These are phyloP conservation scores for Aleiodes leptofemur DNA, from an alignment of 2,888 invertebrate genomes.

Conservation along the genomic window DNA sequence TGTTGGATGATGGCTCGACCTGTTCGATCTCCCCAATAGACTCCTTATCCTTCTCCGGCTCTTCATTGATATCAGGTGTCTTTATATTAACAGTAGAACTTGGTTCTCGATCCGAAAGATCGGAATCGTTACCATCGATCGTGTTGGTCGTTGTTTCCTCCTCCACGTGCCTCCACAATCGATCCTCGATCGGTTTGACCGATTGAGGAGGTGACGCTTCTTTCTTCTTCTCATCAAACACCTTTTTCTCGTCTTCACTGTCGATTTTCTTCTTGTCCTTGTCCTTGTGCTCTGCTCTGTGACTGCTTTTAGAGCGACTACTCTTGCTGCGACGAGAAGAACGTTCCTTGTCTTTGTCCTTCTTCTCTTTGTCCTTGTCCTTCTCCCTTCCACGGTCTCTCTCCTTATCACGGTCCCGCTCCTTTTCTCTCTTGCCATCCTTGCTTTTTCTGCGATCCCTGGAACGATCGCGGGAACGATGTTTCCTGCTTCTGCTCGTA, in stretches of 20 bases:
- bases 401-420: conserved; percentile 59
- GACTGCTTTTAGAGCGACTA: conserved; percentile 56
- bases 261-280: conserved; percentile 62
- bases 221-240: conserved; percentile 51
- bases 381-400: conserved; percentile 64
- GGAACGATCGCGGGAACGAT: conserved; percentile 63
- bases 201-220: conserved; percentile 50
- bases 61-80: conserved; percentile 76
- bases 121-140: conserved; percentile 71
- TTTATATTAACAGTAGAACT: conserved; percentile 86
- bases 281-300: conserved; percentile 58
- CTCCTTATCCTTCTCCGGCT: conserved; percentile 60
- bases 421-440: conserved; percentile 60
- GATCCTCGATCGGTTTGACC: conserved; percentile 76
- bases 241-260: conserved; percentile 57
- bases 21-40: conserved; percentile 30
- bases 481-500: conserved; percentile 60
- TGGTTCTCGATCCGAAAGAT: conserved; percentile 83
- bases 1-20: conserved; percentile 47
- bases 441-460: conserved; percentile 65
- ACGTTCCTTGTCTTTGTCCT: conserved; percentile 61
- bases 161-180: conserved; percentile 77
- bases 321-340: conserved; percentile 25
- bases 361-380: conserved; percentile 62
- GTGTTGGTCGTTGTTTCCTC: conserved; percentile 71